Evolutionary conservation across 2,113 vertebrate species (phyloP), one percentile per base, ranked within the genome.

Genomic region (Chaenocephalus aceratus): DNA sequence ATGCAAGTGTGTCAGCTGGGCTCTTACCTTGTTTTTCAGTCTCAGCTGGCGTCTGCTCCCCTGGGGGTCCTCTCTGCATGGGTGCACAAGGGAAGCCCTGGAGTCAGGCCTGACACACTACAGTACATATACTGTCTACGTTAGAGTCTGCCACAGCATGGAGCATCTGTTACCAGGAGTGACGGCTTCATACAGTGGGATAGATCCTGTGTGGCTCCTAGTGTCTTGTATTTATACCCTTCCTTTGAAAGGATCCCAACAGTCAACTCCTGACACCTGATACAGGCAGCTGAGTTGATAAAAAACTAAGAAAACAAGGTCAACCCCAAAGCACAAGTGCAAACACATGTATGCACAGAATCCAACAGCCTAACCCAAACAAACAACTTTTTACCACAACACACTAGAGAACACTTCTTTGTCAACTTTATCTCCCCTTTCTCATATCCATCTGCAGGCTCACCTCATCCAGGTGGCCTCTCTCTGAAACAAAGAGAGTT

Each of bases 21-120:
- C 86, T 87, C 95, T 91, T 94, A 96, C 95, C 95, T 95, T 96
- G 94, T 95, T 95, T 94, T 94, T 94, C 79, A 84, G 88, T 89
- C 88, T 95, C 94, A 95, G 94, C 94, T 96, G 94, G 92, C 73
- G 8, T 86, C 86, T 70, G 62, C 61, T 93, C 94, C 94, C 95
- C 83, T 72, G 93, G 91, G 95, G 89, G 77, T 85, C 65, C 67
- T 94, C 88, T 93, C 83, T 21, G 92, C 93, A 91, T 94, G 93
- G 89, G 86, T 85, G 92, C 93, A 91, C 94, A 93, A 75, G 89
- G 93, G 75, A 90, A 89, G 90, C 85, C 91, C 87, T 77, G 76
- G 64, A 94, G 88, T 80, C 52, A 75, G 80, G 60, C 64, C 68
- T 67, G 53, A 57, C n/a, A 68, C 52, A 53, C 77, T 15, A 34